Base-by-base conservation (phyloP, 2,797 vertebrate species). In the Melanotaenia boesemani region DNA sequence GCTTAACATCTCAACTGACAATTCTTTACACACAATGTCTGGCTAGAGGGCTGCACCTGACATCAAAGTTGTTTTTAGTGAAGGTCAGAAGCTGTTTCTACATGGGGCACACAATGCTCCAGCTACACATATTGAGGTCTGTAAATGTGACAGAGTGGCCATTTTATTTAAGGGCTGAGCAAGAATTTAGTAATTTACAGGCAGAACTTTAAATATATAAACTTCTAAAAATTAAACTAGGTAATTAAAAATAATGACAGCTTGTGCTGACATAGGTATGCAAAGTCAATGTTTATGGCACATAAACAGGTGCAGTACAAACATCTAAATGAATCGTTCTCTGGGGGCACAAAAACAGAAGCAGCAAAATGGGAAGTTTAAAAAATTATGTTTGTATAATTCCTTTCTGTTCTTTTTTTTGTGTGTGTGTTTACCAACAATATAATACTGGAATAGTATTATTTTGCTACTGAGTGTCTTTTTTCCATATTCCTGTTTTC, bases 21-120 rank as follows among this genome's bases (percentile, higher is more conserved):
- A 84, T 84, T 87, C 76, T 76, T 69, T 37, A 39, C 65, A 79
- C 69, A 67, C 77, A 65, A 39, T 80, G 68, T 79, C 39, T 76
- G 60, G 62, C 85, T 77, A 6, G 58, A 79, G 73, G 80, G 72
- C 67, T 77, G 67, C 22, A 65, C 22, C 67, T 72, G 64, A 85
- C 78, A 86, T 88, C 77, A 84, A 80, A 89, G 76, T 63, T 60
- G 79, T 77, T 72, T 39, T 68, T 76, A 74, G 74, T 82, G 83
- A 84, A 87, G 87, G 88, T 89, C 85, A 80, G 46, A 61, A 46
- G 66, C 81, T 77, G 57, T 74, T 62, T 86, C 44, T 81, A 2
- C 63, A 57, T 74, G 61, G 59, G 76, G 75, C 66, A 72, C 74
- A 65, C 69, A 22, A 77, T 34, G 56, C 13, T 69, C 10, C 1